A percentile compares a stretch with the other conserved stretches of the same genome.
Conservation (phyloP, 23 tunicate genomes). For the Trididemnum clinides region DNA sequence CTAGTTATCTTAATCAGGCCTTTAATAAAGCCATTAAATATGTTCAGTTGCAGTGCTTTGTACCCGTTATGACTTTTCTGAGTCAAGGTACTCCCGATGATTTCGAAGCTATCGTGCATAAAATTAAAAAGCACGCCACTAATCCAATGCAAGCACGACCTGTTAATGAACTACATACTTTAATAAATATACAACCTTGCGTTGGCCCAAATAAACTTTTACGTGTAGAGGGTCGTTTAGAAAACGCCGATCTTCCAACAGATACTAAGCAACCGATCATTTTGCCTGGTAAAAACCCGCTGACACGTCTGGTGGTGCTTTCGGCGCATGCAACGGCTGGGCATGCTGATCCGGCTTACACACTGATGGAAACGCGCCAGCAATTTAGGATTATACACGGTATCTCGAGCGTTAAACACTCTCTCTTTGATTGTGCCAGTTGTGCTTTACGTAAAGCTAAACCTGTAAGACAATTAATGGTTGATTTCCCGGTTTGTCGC, state of each 20-base stretch:
- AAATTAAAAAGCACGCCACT: background rate
- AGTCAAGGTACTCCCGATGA: background rate
- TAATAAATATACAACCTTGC: background rate
- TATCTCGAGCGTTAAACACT: no score
- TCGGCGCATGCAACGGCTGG: no score
- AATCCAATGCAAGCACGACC: background rate
- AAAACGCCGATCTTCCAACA: background rate
- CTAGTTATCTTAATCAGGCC: background rate
- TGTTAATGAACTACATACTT: background rate
- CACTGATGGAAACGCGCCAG: no score
- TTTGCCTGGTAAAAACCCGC: background rate
- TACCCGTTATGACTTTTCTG: background rate
- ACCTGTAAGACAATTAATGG: conserved; percentile 3
- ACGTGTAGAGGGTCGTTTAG: background rate
- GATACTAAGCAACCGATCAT: background rate
- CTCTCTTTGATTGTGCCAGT: no score
- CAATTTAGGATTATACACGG: no score
- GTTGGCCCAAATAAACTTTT: no score
- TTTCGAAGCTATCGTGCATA: background rate
- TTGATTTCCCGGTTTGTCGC: background rate
- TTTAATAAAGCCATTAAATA: background rate
- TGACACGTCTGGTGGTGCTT: background rate
- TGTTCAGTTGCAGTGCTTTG: background rate
- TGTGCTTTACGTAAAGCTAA: no score
- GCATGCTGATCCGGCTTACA: background rate